Evolutionary conservation across 92 coral and sea anemone species (phyloP).

Genomic region (Isaurus tuberculatus): DNA sequence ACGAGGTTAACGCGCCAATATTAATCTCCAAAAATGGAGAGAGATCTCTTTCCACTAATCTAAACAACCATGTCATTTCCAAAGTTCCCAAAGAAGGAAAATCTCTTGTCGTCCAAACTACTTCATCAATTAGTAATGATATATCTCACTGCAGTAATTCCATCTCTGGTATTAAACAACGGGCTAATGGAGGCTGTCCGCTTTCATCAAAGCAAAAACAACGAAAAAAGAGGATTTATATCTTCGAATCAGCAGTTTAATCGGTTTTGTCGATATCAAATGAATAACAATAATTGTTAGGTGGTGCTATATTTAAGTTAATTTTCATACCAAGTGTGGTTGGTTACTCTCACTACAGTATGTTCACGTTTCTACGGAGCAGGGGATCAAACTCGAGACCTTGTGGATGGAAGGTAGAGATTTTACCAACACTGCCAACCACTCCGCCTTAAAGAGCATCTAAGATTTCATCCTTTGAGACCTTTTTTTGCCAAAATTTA

Average conservation of each 20-base stretch:
- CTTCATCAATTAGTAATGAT: neutral
- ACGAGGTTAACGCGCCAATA: neutral
- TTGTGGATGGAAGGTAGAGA: too few species aligned
- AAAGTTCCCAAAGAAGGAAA: neutral
- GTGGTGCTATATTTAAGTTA: neutral
- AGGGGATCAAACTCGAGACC: too few species aligned
- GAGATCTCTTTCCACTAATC: neutral
- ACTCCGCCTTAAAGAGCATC: too few species aligned
- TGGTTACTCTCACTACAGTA: too few species aligned
- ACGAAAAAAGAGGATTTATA: neutral
- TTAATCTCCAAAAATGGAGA: neutral
- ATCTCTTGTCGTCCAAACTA: too few species aligned
- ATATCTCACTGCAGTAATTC: neutral
- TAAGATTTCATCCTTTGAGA: too few species aligned
- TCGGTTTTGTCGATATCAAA: neutral
- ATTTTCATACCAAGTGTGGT: too few species aligned
- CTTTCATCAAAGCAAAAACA: neutral
- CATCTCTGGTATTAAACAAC: neutral
- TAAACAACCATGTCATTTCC: neutral
- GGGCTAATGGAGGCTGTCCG: neutral
- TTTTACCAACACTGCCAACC: too few species aligned
- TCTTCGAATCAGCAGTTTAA: slow-evolving; percentile 13
- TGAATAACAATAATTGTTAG: neutral
- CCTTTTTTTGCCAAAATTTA: too few species aligned
- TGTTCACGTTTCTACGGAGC: too few species aligned